Percentiles rank a stretch among this genome's conserved stretches.
These are phyloP conservation scores for Syrrhaptes paradoxus DNA, from an alignment of 2,113 vertebrate genomes.

Conservation along the genomic window DNA sequence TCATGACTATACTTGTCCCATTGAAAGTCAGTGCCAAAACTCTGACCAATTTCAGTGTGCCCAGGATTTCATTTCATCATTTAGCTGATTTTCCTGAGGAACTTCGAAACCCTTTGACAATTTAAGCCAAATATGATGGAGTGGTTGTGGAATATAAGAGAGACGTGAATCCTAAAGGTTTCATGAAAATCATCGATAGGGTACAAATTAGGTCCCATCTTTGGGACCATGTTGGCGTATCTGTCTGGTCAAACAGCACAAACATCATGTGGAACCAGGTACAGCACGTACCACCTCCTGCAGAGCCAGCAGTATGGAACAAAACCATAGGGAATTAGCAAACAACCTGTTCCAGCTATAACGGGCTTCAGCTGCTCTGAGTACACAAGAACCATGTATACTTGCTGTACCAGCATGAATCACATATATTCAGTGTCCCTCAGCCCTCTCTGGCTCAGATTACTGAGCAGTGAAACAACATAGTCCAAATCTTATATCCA, in stretches of 20 bases:
- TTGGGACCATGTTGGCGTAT: background rate
- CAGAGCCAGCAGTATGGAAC: background rate
- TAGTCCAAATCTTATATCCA: background rate
- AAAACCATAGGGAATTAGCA: background rate
- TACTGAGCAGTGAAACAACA: background rate
- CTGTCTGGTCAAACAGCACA: background rate
- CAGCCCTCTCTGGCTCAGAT: background rate
- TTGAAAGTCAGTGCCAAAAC: background rate
- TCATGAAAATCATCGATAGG: background rate
- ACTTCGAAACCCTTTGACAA: background rate
- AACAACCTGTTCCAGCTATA: background rate
- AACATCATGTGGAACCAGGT: background rate
- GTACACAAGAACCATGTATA: background rate
- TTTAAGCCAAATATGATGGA: background rate
- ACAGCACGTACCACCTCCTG: accelerated
- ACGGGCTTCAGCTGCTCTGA: background rate
- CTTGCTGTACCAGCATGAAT: background rate
- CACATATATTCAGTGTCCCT: background rate
- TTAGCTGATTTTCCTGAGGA: background rate
- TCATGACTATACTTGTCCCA: background rate
- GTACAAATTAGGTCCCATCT: background rate
- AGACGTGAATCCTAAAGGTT: background rate
- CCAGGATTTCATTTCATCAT: background rate
- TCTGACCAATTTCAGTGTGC: background rate
- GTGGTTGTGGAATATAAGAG: background rate